Evolutionary conservation across 2,888 invertebrate species (phyloP), one percentile per base, ranked within the genome.

Genomic region (Teinopalpus imperialis): DNA sequence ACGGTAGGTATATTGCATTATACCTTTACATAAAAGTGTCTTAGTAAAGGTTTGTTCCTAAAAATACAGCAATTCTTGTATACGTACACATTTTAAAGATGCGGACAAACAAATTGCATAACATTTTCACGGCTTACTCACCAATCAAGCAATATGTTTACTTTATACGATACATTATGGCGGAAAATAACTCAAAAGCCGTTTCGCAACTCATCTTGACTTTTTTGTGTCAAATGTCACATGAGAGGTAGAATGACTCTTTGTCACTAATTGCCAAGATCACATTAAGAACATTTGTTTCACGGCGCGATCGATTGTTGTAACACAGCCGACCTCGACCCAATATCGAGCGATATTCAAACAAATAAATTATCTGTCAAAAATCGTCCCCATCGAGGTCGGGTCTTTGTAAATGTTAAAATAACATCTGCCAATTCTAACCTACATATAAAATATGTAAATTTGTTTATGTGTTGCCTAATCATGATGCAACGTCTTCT

Each of bases 221-320:
- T 45, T 40, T 40, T 40, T 21, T 34, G 40, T 39, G 45, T 40
- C 45, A 32, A 32, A 34, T 39, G 35, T 44, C 39, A 44, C 31
- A 39, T 37, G 31, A 31, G 31, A 8, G 32, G 7, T 8, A 6
- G 35, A 14, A 27, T 20, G 16, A 10, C 26, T 16, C 16, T 16
- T 16, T 26, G 18, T n/a, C 14, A 29, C 9, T 20, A 23, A 37
- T 43, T 43, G 29, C 43, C 34, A 9, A 24, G 13, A 31, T 18
- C 20, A 29, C 23, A 24, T 44, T 44, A 24, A 30, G 16, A 23
- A 31, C 35, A 35, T 35, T 43, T 34, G 13, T 40, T 40, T 45
- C 5, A 34, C 7, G 32, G n/a, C 9, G 20, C 42, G 23, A 21
- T 21, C 20, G 35, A 40, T 46, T 46, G 46, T 46, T 35, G 21